phyloP scores from a whole-genome alignment of 2,113 vertebrate species.

The Alligator sinensis region DNA sequence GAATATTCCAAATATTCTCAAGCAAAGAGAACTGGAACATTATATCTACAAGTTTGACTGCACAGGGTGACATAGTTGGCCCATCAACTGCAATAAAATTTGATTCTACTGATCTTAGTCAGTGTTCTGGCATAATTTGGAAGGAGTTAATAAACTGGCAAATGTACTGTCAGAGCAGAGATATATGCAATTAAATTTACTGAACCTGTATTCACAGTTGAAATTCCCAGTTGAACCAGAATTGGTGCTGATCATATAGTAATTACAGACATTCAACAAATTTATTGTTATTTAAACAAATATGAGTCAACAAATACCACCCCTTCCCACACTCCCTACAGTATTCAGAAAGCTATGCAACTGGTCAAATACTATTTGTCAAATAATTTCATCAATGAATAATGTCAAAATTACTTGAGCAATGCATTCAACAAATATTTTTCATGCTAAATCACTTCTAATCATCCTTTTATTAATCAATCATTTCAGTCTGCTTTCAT shows the following conservation, averaged over 20 bases:
- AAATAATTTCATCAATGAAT: not conserved
- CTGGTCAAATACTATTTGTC: not conserved
- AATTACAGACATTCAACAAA: fast-evolving
- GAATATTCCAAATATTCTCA: no score
- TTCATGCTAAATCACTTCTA: not conserved
- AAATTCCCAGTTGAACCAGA: not conserved
- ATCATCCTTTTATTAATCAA: not conserved
- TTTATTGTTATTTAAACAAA: not conserved
- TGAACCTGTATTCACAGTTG: not conserved
- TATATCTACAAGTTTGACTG: no score
- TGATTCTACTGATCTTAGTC: no score
- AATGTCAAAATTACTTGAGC: not conserved
- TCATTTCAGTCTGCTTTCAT: not conserved
- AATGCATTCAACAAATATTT: not conserved
- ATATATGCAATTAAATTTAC: not conserved
- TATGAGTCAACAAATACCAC: not conserved
- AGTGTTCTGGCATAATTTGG: no score
- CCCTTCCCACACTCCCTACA: not conserved
- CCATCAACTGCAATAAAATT: no score
- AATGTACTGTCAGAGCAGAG: not conserved
- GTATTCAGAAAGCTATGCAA: not conserved
- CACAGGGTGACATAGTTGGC: no score
- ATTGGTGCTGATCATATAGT: not conserved
- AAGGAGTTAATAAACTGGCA: no score
- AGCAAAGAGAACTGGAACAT: no score